Evolutionary conservation across 2,888 invertebrate genomes (phyloP), one percentile per base, ranked within the genome.

Genomic region (Hybos culiciformis): DNA sequence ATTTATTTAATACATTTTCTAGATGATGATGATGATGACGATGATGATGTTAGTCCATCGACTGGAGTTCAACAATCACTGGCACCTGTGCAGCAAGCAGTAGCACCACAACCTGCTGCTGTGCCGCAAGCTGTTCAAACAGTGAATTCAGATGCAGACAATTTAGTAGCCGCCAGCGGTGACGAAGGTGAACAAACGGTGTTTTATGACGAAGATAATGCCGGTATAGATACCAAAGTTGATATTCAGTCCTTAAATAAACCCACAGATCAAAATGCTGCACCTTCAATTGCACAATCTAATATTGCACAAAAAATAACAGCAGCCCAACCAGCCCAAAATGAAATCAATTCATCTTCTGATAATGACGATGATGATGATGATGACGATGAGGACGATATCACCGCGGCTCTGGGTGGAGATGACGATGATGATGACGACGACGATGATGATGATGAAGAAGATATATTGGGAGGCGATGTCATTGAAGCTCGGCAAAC

Each of bases 401-500:
- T 75, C 45, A 74, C 75, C 37, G 80, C 78, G 42, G 79, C 76
- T 34, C 70, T 72, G 31, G 77, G 78, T 40, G 79, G 77, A n/a
- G 80, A 78, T 32, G 63, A 61, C 49, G 77, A 75, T 18, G 79
- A 77, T 37, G 73, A 70, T 32, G 78, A 78, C 23, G 79, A 77
- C 19, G 64, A 65, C 49, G 78, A 77, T 48, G 74, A 79, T 53
- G 78, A 78, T 58, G 72, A 75, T 54, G 71, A 70, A 48, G 76
- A 79, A 57, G 75, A 75, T 55, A 75, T 82, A 65, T 71, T 76
- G 58, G 75, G 66, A 46, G 69, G 73, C 43, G 69, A 70, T 58
- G 71, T 75, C 59, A 73, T 77, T 59, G 77, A 73, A 66, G 77
- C 78, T 56, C 76, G 77, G 66, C 70, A 72, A 71, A 74, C 85